Evolutionary conservation across 92 coral and sea anemone genomes (phyloP), one percentile per base, ranked within the genome.

Genomic region (Palythoa grandiflora): DNA sequence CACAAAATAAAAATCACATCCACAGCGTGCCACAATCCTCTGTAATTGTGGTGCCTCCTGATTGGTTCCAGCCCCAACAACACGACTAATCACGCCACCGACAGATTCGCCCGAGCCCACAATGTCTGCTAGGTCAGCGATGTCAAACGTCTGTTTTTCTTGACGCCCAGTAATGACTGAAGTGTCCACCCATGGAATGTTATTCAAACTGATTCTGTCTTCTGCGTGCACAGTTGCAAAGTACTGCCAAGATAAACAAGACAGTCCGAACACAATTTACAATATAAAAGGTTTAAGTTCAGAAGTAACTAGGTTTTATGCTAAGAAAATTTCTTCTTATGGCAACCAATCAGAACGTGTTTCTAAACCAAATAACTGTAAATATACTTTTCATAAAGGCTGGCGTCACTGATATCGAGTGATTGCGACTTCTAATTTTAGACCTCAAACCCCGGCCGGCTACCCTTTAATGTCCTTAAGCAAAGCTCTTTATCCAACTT

Each of bases 21-120:
- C 94, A 73, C 99, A 95, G 14, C 98, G 92, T 0, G 99, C 94
- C 3, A 97, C 99, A 78, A 97, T 97, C 38, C 99, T 91, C 87
- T 97, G 99, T 55, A 97, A 84, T 85, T 97, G 98, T 3, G 96
- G 94, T 10, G 93, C 88, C 40, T 91, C 94, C 65, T 95, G 94
- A 17, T 74, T 93, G 38, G 95, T 75, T 7, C 94, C 90, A 60
- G 94, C 90, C 20, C 94, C 98, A 16, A 94, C 93, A 50, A 89
- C 90, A 53, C 94, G 91, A 78, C 90, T 94, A 39, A 97, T 94
- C 78, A 97, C 93, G 35, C 98, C 97, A 9, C 99, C 99, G 36
- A 97, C 96, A 20, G 98, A 94, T 65, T 97, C 99, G 20, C 99
- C 99, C 65, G 99, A 91, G 48, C 98, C 98, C 65, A 97, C 96